phyloP scores from a whole-genome alignment of 2,113 vertebrate species.

The Notiomystis cincta region DNA sequence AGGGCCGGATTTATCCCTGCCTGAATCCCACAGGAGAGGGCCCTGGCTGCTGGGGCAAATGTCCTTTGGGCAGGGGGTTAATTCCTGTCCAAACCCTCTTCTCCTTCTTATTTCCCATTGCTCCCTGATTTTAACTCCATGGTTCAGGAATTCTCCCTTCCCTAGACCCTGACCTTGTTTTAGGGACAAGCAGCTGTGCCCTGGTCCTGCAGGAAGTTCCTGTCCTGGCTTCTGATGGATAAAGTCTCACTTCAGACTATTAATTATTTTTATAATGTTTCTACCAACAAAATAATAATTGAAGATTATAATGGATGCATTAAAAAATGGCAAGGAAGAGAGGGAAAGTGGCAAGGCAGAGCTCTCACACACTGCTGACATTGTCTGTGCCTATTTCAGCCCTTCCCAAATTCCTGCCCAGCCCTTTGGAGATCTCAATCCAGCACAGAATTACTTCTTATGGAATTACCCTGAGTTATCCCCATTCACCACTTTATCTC shows the following conservation, averaged over 20 bases:
- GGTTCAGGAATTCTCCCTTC: not conserved
- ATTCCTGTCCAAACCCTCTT: not conserved
- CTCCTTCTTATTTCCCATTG: not conserved
- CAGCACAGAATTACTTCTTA: not conserved
- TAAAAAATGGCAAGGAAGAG: not conserved
- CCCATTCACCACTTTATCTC: not conserved
- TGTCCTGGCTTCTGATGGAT: not conserved
- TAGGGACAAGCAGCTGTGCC: rapidly evolving
- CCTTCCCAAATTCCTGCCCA: not conserved
- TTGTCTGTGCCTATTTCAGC: rapidly evolving
- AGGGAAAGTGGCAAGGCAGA: not conserved
- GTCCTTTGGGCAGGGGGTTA: not conserved
- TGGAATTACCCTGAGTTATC: not conserved
- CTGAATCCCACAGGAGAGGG: rapidly evolving
- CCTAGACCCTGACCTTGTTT: not conserved
- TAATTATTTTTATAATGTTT: not conserved
- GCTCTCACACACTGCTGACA: not conserved
- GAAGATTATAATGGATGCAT: rapidly evolving
- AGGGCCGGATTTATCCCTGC: not conserved
- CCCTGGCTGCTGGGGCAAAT: not conserved
- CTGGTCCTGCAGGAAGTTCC: not conserved
- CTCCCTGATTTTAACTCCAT: rapidly evolving
- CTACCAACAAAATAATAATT: not conserved
- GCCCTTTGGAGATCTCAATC: not conserved
- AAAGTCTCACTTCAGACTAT: not conserved